These are phyloP conservation scores for Oceanites oceanicus DNA, from an alignment of 2,113 vertebrate species.

Conservation along the genomic window DNA sequence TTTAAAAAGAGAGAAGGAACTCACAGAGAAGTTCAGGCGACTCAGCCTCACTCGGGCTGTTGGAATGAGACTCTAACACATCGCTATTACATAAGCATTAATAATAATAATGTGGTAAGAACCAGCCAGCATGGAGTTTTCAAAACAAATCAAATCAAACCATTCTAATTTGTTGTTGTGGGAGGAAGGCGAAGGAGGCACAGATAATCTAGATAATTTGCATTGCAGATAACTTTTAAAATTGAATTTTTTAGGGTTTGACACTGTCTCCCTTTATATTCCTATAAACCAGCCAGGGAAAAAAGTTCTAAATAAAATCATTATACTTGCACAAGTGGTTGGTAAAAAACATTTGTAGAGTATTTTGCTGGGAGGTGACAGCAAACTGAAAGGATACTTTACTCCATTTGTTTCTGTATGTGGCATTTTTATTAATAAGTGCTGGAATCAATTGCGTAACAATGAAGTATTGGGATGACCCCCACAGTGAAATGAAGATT, in stretches of 20 bases:
- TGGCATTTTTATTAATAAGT: not conserved
- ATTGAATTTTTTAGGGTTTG: not conserved
- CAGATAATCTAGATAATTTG: not conserved
- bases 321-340: not conserved
- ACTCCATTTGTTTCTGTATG: not conserved
- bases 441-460: not conserved
- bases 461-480: not conserved
- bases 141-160: conserved; percentile 12
- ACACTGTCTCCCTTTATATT: not conserved
- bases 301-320: not conserved
- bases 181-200: not conserved
- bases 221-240: not conserved
- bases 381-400: not conserved
- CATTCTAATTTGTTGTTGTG: not conserved
- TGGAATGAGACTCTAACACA: not conserved
- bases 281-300: not conserved
- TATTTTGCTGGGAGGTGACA: not conserved
- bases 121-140: not conserved
- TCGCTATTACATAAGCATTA: not conserved
- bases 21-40: not conserved
- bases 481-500: not conserved
- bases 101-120: not conserved
- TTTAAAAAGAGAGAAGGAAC: not conserved
- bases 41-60: not conserved
- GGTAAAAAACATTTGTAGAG: not conserved